These are phyloP conservation scores for Lamellibrachia satsuma DNA, from an alignment of 2,888 invertebrate genomes.

Conservation along the genomic window DNA sequence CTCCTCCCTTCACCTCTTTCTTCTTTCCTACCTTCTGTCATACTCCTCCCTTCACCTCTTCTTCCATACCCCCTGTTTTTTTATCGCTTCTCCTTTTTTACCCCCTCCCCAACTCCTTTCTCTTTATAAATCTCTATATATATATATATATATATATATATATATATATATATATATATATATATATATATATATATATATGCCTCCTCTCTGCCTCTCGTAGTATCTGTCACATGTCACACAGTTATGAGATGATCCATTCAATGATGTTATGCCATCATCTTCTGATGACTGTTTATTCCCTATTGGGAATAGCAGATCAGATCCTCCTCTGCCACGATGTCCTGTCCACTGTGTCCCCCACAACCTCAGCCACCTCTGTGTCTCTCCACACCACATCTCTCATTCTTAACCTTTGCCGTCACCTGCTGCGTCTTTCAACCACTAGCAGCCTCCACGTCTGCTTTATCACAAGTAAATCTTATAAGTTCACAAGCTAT, in stretches of 20 bases:
- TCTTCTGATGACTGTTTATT: neutral
- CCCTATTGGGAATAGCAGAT: no score
- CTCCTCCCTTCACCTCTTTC: neutral
- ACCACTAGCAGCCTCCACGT: no score
- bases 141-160: neutral
- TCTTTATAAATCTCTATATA: neutral
- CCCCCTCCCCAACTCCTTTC: neutral
- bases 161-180: conserved; percentile 14
- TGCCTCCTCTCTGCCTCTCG: neutral
- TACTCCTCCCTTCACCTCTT: conserved; percentile 18
- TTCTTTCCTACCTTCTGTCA: conserved; percentile 3
- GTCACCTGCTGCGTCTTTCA: no score
- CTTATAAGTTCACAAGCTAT: conserved; percentile 22
- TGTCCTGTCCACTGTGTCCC: no score
- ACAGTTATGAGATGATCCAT: neutral
- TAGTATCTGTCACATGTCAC: no score
- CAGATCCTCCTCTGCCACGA: no score
- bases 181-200: conserved; percentile 7
- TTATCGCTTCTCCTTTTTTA: neutral
- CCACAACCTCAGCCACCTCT: no score
- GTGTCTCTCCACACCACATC: no score
- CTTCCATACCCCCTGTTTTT: neutral
- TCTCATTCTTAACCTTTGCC: no score
- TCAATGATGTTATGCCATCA: neutral
- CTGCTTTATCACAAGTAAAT: neutral